Evolutionary conservation across 2,888 invertebrate genomes (phyloP), one percentile per base, ranked within the genome.

Genomic region (Drosophila helvetica): DNA sequence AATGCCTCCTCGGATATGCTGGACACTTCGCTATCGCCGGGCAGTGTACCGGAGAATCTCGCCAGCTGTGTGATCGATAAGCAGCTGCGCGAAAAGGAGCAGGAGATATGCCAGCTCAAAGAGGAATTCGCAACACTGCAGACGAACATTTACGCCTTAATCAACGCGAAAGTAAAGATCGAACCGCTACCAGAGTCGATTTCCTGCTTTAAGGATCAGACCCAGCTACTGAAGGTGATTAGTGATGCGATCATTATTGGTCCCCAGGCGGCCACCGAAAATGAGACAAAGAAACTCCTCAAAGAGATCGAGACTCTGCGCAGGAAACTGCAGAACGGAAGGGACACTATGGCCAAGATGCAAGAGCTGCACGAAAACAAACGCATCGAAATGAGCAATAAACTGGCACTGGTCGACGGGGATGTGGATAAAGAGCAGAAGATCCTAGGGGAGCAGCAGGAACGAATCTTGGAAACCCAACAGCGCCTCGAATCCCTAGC

Each of bases 41-140:
- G 77, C 33, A 78, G 73, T 0, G 89, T 91, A 33, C 91, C 92
- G 0, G 92, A 92, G 72, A 92, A 90, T 77, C 70, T 92, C 3
- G 92, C 86, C 1, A 77, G 75, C 27, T 89, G 90, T 0, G 92
- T 92, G 1, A 74, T 92, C n/a, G 92, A 92, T 70, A 78, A 91
- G 0, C 90, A 92, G 38, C 56, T 92, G 33, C 90, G 91, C 3
- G 92, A 92, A 64, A 90, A 90, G 57, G 89, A 91, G 63, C 69
- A 67, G n/a, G 91, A 92, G 79, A 92, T 91, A 38, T 89, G 30
- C 76, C 19, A 46, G 42, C 45, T 71, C 4, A 50, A 19, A 17
- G 46, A 84, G 22, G 73, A 86, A 55, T 72, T 91, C 3, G 54
- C 70, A 46, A n/a, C 48, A n/a, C 7, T 62, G 22, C 12, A 12